Evolutionary conservation across 2,113 vertebrate species (phyloP).

Genomic region (Eidolon helvum): DNA sequence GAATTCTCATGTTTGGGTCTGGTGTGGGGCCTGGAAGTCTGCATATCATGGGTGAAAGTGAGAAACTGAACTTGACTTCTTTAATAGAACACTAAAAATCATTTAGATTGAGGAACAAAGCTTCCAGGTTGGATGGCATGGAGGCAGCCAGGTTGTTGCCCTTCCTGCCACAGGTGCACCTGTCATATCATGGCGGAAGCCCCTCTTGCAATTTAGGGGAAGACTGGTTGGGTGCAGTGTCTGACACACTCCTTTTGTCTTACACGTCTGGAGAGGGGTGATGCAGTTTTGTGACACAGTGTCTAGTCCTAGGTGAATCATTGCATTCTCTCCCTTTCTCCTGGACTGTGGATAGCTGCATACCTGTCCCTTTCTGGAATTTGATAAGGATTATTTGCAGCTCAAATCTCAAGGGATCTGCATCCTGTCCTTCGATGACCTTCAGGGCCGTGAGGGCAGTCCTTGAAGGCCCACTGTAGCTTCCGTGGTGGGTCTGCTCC

Average conservation of each 20-base stretch:
- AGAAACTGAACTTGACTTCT: background rate
- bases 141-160: background rate
- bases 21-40: background rate
- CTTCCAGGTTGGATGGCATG: background rate
- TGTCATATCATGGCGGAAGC: too few species aligned
- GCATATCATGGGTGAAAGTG: background rate
- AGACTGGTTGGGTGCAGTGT: background rate
- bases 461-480: background rate
- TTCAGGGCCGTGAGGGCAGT: background rate
- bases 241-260: background rate
- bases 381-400: background rate
- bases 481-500: too few species aligned
- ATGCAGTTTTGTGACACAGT: background rate
- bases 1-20: background rate
- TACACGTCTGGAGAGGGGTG: background rate
- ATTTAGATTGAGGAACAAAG: background rate
- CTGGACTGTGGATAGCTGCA: background rate
- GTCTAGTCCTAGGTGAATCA: background rate
- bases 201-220: background rate
- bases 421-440: background rate
- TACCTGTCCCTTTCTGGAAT: background rate
- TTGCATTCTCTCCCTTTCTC: background rate
- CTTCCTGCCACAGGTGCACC: too few species aligned
- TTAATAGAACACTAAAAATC: background rate
- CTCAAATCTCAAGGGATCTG: background rate